These are phyloP conservation scores for Enteromius thamalakanensis DNA, from an alignment of 2,797 vertebrate genomes.

Conservation along the genomic window DNA sequence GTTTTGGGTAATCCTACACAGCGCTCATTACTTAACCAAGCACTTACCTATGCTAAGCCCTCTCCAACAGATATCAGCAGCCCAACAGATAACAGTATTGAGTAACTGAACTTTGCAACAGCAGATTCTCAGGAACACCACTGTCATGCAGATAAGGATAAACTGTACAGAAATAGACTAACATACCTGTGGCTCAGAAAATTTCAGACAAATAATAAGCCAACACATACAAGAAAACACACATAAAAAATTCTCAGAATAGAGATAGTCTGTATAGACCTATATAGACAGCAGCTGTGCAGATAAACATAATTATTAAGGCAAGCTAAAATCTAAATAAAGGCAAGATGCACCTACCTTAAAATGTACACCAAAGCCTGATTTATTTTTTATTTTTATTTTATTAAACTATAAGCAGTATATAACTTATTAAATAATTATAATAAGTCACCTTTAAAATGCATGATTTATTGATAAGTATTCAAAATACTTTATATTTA, in stretches of 20 bases:
- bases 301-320: neutral
- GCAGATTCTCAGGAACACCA: neutral
- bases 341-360: neutral
- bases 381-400: neutral
- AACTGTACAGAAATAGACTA: neutral
- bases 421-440: neutral
- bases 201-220: neutral
- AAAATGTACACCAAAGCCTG: neutral
- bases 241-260: neutral
- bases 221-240: neutral
- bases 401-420: neutral
- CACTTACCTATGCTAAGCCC: neutral
- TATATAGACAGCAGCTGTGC: neutral
- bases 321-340: neutral
- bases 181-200: neutral
- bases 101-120: neutral
- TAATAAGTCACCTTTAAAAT: neutral
- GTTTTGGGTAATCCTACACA: conserved; percentile 44
- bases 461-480: neutral
- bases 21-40: conserved; percentile 9
- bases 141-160: neutral
- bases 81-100: too few relatives aligned
- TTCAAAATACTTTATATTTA: neutral
- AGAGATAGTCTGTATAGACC: neutral
- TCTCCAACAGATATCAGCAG: neutral